These are phyloP conservation scores for Clostera curtula DNA, from an alignment of 2,888 invertebrate species.

Conservation along the genomic window DNA sequence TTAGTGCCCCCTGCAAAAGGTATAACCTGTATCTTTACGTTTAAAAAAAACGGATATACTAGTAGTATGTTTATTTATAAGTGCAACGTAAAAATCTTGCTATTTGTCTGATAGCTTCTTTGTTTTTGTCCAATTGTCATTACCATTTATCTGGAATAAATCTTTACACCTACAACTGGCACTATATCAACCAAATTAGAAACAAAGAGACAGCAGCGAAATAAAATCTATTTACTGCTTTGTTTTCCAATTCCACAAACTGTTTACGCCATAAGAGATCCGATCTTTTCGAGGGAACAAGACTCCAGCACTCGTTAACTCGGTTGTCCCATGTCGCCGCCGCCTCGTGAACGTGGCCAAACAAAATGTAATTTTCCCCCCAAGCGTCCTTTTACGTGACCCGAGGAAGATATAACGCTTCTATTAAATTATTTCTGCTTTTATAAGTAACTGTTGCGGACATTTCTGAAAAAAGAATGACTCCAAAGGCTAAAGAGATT, in stretches of 20 bases:
- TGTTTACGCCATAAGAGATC: slow-evolving; percentile 43
- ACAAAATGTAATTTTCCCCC: slow-evolving; percentile 72
- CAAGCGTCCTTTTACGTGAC: slow-evolving; percentile 70
- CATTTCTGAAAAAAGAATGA: slow-evolving; percentile 51
- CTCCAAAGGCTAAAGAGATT: slow-evolving; percentile 47
- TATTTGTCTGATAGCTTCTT: too few relatives aligned
- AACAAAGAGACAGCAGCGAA: too few relatives aligned
- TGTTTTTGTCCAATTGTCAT: too few relatives aligned
- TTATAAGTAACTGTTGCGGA: slow-evolving; percentile 56
- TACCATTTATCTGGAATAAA: too few relatives aligned
- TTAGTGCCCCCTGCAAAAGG: too few relatives aligned
- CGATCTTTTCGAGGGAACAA: slow-evolving; percentile 62
- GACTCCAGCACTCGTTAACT: slow-evolving; percentile 67
- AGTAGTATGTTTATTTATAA: too few relatives aligned
- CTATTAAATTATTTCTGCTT: slow-evolving; percentile 71
- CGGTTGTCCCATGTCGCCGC: slow-evolving; percentile 63
- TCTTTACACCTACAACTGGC: too few relatives aligned
- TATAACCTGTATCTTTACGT: too few relatives aligned
- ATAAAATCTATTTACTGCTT: slow-evolving; percentile 22
- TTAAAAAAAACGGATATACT: too few relatives aligned
- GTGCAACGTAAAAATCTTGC: too few relatives aligned
- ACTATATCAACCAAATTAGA: too few relatives aligned
- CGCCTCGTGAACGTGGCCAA: slow-evolving; percentile 58
- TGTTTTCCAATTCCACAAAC: slow-evolving; percentile 26
- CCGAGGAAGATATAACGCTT: slow-evolving; percentile 68